phyloP scores from a whole-genome alignment of 2,888 invertebrate species.

The Choreutis nemorana region DNA sequence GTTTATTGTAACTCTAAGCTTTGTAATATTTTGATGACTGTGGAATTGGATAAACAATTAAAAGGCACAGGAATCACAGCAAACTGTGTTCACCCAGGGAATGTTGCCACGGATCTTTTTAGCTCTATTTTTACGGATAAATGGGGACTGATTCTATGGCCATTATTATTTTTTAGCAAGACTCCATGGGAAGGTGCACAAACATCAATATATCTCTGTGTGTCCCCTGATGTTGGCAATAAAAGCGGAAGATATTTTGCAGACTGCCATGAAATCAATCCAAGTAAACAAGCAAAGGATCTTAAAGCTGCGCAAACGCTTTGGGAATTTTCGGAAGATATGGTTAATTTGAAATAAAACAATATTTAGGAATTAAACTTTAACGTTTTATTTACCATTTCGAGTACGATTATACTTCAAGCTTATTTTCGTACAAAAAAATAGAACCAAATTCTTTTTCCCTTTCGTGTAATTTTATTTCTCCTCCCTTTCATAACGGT shows the following conservation, averaged over 20 bases:
- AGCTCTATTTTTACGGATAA: too few relatives aligned
- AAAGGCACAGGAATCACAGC: conserved; percentile 64
- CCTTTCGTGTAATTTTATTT: too few relatives aligned
- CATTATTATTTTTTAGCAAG: conserved; percentile 5
- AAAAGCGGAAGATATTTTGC: conserved; percentile 66
- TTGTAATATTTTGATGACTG: conserved; percentile 19
- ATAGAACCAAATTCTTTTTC: too few relatives aligned
- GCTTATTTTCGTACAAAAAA: too few relatives aligned
- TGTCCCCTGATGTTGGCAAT: conserved; percentile 43
- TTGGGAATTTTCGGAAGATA: conserved; percentile 65
- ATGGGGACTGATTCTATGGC: background rate
- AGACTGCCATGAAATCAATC: conserved; percentile 36
- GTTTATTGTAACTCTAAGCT: conserved; percentile 19
- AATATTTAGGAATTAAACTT: background rate
- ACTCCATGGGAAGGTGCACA: conserved; percentile 11
- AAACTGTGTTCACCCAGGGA: conserved; percentile 80
- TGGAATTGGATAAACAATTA: conserved; percentile 19
- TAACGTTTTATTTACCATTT: conserved; percentile 1
- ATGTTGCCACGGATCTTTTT: conserved; percentile 77
- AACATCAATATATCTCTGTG: conserved; percentile 49
- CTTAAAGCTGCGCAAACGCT: conserved; percentile 24
- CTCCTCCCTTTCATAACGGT: too few relatives aligned
- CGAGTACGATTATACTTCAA: too few relatives aligned
- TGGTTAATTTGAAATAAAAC: conserved; percentile 24
- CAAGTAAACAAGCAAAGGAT: conserved; percentile 42